Conservation (phyloP, 2,888 invertebrate species). For the Gastracanthus pulcherrimus region DNA sequence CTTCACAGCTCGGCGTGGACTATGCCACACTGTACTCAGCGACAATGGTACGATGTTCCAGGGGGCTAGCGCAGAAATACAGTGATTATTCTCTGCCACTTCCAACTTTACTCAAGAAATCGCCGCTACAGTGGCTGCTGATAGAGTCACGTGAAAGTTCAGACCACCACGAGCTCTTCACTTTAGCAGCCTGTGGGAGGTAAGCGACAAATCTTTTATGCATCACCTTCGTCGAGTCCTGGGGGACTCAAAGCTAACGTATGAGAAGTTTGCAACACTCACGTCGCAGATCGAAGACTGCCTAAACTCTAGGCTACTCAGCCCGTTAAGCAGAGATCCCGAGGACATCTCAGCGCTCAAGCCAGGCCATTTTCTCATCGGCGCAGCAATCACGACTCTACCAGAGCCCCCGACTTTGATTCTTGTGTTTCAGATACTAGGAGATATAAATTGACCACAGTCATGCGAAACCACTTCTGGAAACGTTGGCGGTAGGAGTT, state of each 20-base stretch:
- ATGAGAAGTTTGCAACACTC: background rate
- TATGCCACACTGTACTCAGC: background rate
- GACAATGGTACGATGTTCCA: background rate
- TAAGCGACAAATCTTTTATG: background rate
- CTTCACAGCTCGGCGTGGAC: background rate
- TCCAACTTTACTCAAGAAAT: background rate
- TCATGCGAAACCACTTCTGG: background rate
- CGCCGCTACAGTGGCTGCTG: background rate
- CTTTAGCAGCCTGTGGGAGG: background rate
- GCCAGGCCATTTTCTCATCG: background rate
- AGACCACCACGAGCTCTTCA: background rate
- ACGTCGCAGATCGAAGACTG: background rate
- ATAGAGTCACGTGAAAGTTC: too few species aligned
- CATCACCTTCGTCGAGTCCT: background rate
- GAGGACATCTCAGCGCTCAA: background rate
- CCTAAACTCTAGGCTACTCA: background rate
- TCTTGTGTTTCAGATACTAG: too few species aligned
- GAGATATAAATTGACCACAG: background rate
- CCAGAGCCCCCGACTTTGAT: too few species aligned
- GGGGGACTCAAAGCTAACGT: background rate
- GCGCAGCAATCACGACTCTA: too few species aligned
- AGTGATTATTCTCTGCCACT: background rate
- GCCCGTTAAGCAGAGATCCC: background rate
- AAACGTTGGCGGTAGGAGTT: background rate
- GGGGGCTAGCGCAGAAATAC: too few species aligned